These are phyloP conservation scores for Salminus brasiliensis DNA, from an alignment of 2,113 vertebrate genomes.

Conservation along the genomic window DNA sequence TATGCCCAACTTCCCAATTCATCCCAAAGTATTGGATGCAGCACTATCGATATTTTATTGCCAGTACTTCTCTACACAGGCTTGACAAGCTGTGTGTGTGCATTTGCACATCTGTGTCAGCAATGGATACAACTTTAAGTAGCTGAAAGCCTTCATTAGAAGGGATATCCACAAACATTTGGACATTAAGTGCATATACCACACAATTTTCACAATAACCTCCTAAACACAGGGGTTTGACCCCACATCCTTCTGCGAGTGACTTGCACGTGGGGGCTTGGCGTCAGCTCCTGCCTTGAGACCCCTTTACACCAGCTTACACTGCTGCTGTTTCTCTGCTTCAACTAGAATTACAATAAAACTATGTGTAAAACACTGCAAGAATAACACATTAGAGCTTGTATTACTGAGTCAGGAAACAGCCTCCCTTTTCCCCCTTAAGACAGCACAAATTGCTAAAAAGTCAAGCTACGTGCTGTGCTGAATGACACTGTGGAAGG, in stretches of 20 bases:
- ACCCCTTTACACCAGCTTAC: conserved; percentile 32
- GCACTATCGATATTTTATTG: no score
- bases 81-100: no score
- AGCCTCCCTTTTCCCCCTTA: conserved; percentile 59
- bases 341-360: conserved; percentile 63
- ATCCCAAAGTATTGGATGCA: no score
- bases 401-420: conserved; percentile 67
- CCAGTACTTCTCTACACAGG: no score
- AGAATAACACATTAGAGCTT: conserved; percentile 63
- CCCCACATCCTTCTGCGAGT: neutral
- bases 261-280: neutral
- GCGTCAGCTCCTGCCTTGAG: neutral
- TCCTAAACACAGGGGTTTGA: neutral
- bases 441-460: conserved; percentile 68
- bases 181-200: no score
- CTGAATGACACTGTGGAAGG: conserved; percentile 59
- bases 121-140: no score
- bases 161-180: no score
- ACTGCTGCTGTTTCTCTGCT: conserved; percentile 9
- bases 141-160: no score
- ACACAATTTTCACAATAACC: neutral
- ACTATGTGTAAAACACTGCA: conserved; percentile 62
- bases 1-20: no score
- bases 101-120: no score
- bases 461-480: conserved; percentile 56